Evolutionary conservation across 2,888 invertebrate species (phyloP).

Genomic region (Pseudolycoriella hygida): DNA sequence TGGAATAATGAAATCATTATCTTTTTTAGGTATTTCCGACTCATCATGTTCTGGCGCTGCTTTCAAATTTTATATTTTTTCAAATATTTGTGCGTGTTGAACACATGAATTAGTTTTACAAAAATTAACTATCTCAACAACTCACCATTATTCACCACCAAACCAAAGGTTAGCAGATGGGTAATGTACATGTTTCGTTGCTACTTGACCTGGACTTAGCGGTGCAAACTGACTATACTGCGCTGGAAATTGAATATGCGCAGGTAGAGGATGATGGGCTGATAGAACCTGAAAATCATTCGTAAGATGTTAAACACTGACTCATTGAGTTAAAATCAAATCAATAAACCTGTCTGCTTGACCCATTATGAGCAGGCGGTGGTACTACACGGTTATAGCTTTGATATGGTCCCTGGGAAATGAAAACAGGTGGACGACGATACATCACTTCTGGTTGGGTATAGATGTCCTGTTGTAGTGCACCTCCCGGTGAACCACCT

Average conservation of each 20-base stretch:
- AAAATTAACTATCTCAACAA: too few relatives aligned
- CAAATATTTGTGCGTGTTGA: too few relatives aligned
- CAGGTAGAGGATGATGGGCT: slow-evolving; percentile 63
- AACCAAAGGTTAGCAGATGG: slow-evolving; percentile 29
- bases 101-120: too few relatives aligned
- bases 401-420: slow-evolving; percentile 34
- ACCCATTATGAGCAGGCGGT: slow-evolving; percentile 27
- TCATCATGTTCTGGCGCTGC: too few relatives aligned
- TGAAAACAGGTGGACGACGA: slow-evolving; percentile 49
- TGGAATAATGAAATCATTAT: too few relatives aligned
- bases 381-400: slow-evolving; percentile 28
- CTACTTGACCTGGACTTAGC: slow-evolving; percentile 30
- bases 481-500: slow-evolving; percentile 25
- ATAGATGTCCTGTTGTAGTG: slow-evolving; percentile 27
- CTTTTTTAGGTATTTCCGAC: too few relatives aligned
- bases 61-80: too few relatives aligned
- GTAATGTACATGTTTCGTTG: slow-evolving; percentile 29
- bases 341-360: slow-evolving; percentile 27
- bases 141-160: slow-evolving; percentile 22
- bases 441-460: slow-evolving; percentile 38
- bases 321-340: background rate
- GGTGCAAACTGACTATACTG: slow-evolving; percentile 37
- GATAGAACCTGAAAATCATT: slow-evolving; percentile 34
- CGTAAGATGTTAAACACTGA: slow-evolving; percentile 5
- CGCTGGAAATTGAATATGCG: slow-evolving; percentile 62